Evolutionary conservation across 2,797 vertebrate species (phyloP), one percentile per base, ranked within the genome.

Genomic region (Forpus xanthops): DNA sequence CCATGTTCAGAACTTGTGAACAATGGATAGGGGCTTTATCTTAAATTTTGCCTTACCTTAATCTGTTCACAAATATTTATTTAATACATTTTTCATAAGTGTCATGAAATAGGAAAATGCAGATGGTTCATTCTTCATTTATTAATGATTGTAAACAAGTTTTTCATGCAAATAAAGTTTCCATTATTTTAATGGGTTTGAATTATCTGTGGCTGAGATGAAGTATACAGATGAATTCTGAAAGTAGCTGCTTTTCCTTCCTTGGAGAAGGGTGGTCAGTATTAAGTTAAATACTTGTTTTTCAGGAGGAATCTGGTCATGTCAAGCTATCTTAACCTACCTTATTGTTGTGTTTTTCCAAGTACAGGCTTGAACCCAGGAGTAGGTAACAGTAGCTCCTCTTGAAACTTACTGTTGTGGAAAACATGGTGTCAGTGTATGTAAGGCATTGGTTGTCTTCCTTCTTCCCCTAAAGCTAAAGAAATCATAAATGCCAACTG

Each of bases 131-230:
- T 95, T 97, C 96, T 97, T 98, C 97, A 97, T 97, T 98, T 98
- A 98, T 97, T 97, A 98, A 98, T 98, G 98, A 98, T 97, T 97
- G 96, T 96, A 96, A 97, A 97, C 93, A 44, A 97, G 96, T 98
- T 98, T 98, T 98, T 98, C 98, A 98, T 98, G 98, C 96, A 97
- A 98, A 98, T 98, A 98, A 98, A 97, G 97, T 97, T 98, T 97
- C 96, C 97, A 97, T 97, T 98, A 97, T 98, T 98, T 98, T 98
- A 97, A 98, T 90, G 95, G 94, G 93, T 94, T 94, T 95, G 91
- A 85, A 64, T 64, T 39, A 90, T 45, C 64, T 52, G 70, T 47
- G 58, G 35, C 14, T 91, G 52, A 74, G 82, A 60, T 15, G 4
- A 76, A n/a, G n/a, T 35, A 8, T 17, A 18, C 2, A 11, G 66